phyloP scores from a whole-genome alignment of 1,140 invertebrate species.

The Trichonephila clavata region DNA sequence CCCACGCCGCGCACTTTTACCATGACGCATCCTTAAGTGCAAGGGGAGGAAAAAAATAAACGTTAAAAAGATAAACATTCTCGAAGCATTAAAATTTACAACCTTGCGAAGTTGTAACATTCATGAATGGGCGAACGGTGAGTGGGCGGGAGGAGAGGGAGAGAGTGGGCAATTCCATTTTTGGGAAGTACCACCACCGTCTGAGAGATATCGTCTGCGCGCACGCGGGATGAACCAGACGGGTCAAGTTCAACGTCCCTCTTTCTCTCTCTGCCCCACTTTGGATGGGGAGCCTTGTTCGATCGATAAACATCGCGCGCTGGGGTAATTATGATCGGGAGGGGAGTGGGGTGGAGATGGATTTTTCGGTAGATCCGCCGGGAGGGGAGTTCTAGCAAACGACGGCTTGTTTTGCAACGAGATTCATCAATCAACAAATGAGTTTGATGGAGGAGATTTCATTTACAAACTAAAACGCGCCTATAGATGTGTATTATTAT shows the following conservation, averaged over 20 bases:
- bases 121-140: slow-evolving; percentile 14
- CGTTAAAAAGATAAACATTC: neutral
- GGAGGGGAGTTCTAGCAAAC: neutral
- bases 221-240: neutral
- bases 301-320: neutral
- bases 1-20: neutral
- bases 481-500: too few species aligned
- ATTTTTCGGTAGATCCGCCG: neutral
- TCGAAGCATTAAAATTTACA: neutral
- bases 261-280: neutral
- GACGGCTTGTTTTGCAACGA: neutral
- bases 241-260: slow-evolving; percentile 15
- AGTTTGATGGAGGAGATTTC: neutral
- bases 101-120: neutral
- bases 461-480: too few species aligned
- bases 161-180: slow-evolving; percentile 19
- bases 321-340: neutral
- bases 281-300: neutral
- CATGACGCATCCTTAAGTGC: neutral
- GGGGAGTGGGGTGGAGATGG: neutral
- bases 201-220: neutral
- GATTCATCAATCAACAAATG: slow-evolving; percentile 21
- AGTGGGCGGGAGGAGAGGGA: neutral
- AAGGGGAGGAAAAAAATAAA: neutral
- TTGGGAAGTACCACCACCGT: slow-evolving; percentile 20